These are phyloP conservation scores for Pachymerium ferrugineum DNA, from an alignment of 2,888 invertebrate genomes.

Conservation along the genomic window DNA sequence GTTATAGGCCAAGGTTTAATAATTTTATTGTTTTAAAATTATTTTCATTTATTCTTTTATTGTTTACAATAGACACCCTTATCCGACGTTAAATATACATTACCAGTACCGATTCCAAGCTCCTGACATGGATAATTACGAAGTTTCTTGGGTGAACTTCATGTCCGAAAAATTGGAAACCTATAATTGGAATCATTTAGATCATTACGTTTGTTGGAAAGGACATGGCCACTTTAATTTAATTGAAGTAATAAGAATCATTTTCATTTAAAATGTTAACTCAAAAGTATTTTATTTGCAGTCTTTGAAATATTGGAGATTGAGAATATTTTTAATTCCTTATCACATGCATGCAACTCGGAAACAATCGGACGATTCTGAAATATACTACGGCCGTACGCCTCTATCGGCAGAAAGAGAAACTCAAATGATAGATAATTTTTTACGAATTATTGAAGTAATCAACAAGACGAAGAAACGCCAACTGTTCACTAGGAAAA, in stretches of 20 bases:
- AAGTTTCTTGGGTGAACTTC: constrained; percentile 90
- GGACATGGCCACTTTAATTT: constrained; percentile 87
- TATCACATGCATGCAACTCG: constrained; percentile 68
- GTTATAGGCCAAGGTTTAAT: constrained; percentile 34
- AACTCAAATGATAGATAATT: constrained; percentile 45
- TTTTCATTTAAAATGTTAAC: not conserved
- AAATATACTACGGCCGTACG: constrained; percentile 79
- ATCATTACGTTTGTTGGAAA: constrained; percentile 91
- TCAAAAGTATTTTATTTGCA: constrained; percentile 46
- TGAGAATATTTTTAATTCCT: constrained; percentile 81
- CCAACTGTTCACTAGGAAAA: not conserved
- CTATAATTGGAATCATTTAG: constrained; percentile 96
- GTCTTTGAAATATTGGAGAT: constrained; percentile 84
- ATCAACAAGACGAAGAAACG: constrained; percentile 79
- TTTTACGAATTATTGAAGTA: constrained; percentile 64
- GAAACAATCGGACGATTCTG: constrained; percentile 61
- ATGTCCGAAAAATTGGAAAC: constrained; percentile 90
- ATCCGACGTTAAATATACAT: constrained; percentile 84
- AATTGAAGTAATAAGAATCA: constrained; percentile 60
- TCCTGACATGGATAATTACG: constrained; percentile 85
- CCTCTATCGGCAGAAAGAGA: constrained; percentile 54
- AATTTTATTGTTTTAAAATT: not conserved
- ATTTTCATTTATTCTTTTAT: constrained; percentile 28
- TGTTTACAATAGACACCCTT: constrained; percentile 67
- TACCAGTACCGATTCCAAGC: constrained; percentile 89